These are phyloP conservation scores for Agelastica alni DNA, from an alignment of 2,888 invertebrate species.

Conservation along the genomic window DNA sequence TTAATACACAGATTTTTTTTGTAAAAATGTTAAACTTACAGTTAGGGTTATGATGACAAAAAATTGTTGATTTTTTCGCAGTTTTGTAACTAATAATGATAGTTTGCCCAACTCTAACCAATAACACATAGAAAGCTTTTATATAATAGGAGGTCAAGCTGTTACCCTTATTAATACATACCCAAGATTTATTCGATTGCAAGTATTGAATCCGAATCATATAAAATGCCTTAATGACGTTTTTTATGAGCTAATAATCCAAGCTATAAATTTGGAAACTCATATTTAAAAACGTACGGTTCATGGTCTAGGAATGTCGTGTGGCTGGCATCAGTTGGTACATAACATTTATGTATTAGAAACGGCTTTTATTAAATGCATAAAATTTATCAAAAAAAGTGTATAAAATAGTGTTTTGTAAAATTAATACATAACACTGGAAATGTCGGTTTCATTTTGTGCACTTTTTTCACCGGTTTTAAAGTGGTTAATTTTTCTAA, in stretches of 20 bases:
- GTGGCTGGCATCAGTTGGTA: background rate
- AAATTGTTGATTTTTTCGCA: too few species aligned
- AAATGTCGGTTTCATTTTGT: too few species aligned
- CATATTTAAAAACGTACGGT: slow-evolving; percentile 4
- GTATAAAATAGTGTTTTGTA: too few species aligned
- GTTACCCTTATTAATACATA: slow-evolving; percentile 16
- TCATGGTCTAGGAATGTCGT: background rate
- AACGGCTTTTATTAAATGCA: background rate
- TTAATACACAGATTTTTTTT: too few species aligned
- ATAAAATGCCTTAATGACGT: slow-evolving; percentile 16
- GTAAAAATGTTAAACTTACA: too few species aligned
- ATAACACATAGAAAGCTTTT: background rate
- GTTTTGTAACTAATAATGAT: too few species aligned
- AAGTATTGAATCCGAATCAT: slow-evolving; percentile 23
- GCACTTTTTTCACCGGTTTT: too few species aligned
- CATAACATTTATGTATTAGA: background rate
- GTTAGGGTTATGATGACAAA: too few species aligned
- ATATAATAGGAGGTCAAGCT: slow-evolving; percentile 13
- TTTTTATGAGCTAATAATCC: slow-evolving; percentile 17
- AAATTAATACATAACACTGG: too few species aligned
- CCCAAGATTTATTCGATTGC: slow-evolving; percentile 27
- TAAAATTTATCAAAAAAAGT: too few species aligned
- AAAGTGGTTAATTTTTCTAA: too few species aligned
- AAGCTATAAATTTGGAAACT: slow-evolving; percentile 8
- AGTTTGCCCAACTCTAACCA: too few species aligned